Evolutionary conservation across 2,113 vertebrate genomes (phyloP), one percentile per base, ranked within the genome.

Genomic region (Peromyscus polionotus): DNA sequence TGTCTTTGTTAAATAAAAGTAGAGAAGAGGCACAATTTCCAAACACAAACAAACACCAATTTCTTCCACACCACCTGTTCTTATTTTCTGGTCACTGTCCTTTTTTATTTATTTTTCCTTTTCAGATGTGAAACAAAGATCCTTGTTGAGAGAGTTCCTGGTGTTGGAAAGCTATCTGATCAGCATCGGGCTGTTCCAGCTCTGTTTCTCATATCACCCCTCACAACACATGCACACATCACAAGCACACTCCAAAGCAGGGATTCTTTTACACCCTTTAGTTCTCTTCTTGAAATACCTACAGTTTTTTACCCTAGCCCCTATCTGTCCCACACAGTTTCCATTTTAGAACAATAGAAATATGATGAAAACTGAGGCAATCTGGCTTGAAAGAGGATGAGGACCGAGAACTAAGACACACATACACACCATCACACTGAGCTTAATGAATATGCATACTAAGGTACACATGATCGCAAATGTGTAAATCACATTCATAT

Each of bases 1-100:
- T 14, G 83, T 70, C 48, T 90, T 87, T 57, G 70, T 39, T 8
- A 93, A 97, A 91, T 88, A 67, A 68, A 80, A 95, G 51, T 63
- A 9, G 11, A 93, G 88, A 92, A 48, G 19, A 54, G 33, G 48
- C 39, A 33, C 85, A 72, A n/a, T 94, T 80, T 77, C 6, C 28
- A 48, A 5, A 12, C 17, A 7, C 54, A 51, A 1, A 31, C 31
- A 51, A 12, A 24, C 16, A 36, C 19, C 28, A 0, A 4, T 28
- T 20, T 96, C 33, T 70, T 75, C 33, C 70, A 17, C 3, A 51
- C 33, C 31, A 51, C 31, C 5, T 20, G 5, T 36, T 68, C 33
- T 48, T 20, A 36, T 51, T 31, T 51, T 65, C 61, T 54, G 57
- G 51, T 24, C 42, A 1, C 5, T 0, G 26, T 22, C 6, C 6